Evolutionary conservation across 2,113 vertebrate species (phyloP).

Genomic region (Sus scrofa): DNA sequence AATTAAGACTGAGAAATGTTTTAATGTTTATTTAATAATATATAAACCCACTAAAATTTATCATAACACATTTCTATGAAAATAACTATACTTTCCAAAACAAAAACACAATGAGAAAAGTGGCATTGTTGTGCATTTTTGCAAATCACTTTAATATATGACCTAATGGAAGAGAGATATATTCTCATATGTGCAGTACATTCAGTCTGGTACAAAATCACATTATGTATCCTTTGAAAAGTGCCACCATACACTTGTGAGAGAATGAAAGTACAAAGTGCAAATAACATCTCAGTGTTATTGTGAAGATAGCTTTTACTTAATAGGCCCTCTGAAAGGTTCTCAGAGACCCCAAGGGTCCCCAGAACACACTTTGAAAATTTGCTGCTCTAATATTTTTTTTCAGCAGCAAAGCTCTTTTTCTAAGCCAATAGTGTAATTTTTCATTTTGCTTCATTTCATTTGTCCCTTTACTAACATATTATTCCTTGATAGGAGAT

Average conservation of each 20-base stretch:
- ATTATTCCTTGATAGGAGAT: neutral
- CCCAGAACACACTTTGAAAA: neutral
- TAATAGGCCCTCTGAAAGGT: neutral
- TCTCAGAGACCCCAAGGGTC: neutral
- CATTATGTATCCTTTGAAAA: neutral
- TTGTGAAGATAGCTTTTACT: conserved; percentile 6
- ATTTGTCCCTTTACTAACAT: neutral
- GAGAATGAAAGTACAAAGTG: neutral
- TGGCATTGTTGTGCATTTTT: neutral
- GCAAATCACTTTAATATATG: neutral
- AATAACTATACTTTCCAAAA: neutral
- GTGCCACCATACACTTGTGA: neutral
- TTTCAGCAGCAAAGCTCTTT: neutral
- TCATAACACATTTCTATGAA: neutral
- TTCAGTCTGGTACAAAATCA: neutral
- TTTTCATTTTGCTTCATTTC: neutral
- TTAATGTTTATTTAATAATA: neutral
- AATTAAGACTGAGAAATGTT: neutral
- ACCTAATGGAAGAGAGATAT: neutral
- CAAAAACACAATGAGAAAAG: neutral
- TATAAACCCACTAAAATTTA: neutral
- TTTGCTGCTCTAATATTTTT: neutral
- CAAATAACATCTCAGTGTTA: neutral
- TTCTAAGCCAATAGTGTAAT: neutral
- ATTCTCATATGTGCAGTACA: neutral